phyloP scores from a whole-genome alignment of 2,888 invertebrate species.

The Aphidius colemani region DNA sequence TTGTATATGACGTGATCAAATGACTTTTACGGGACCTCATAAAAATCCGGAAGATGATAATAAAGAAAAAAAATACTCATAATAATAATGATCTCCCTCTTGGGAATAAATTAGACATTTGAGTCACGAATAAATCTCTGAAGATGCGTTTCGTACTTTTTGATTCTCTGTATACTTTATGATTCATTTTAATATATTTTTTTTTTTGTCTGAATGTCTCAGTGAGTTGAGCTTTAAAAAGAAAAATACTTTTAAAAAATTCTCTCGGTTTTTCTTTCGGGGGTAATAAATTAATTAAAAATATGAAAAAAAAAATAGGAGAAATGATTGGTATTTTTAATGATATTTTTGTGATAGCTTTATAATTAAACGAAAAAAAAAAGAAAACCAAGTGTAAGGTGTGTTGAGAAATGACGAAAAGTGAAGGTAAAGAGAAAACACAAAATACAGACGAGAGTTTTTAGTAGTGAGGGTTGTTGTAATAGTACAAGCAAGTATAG shows the following conservation, averaged over 20 bases:
- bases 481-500: slow-evolving; percentile 13
- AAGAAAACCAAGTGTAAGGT: slow-evolving; percentile 32
- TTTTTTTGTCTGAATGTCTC: slow-evolving; percentile 19
- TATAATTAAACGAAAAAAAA: slow-evolving; percentile 2
- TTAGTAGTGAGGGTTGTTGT: slow-evolving; percentile 3
- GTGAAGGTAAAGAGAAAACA: slow-evolving; percentile 21
- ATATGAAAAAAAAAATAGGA: slow-evolving; percentile 16
- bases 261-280: too few relatives aligned
- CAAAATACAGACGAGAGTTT: slow-evolving; percentile 17
- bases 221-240: too few relatives aligned
- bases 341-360: too few relatives aligned
- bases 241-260: too few relatives aligned
- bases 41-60: too few relatives aligned
- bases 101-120: slow-evolving; percentile 26
- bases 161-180: slow-evolving; percentile 19
- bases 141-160: slow-evolving; percentile 3
- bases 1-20: slow-evolving; percentile 15
- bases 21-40: slow-evolving; percentile 3
- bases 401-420: slow-evolving; percentile 34
- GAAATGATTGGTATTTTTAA: too few relatives aligned
- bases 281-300: slow-evolving; percentile 7
- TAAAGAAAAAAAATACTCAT: neutral
- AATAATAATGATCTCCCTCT: slow-evolving; percentile 16
- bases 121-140: too few relatives aligned
- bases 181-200: slow-evolving; percentile 8